Evolutionary conservation across 2,113 vertebrate species (phyloP), one percentile per base, ranked within the genome.

Genomic region (Leptosomus discolor): DNA sequence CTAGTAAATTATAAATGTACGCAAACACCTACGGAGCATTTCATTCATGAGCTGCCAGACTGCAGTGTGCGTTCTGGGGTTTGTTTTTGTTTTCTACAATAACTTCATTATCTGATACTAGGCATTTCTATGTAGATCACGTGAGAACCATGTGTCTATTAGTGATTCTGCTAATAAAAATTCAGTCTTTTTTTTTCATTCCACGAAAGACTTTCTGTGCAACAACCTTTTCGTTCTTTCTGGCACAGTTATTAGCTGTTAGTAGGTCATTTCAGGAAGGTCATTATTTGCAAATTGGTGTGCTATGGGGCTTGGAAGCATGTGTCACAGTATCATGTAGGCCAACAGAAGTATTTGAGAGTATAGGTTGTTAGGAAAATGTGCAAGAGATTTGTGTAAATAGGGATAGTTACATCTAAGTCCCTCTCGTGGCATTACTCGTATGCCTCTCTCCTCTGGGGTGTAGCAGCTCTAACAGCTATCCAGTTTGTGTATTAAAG

Each of bases 1-100:
- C 69, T 87, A 75, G 69, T 94, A 76, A 96, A 96, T 96, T 84
- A 95, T 89, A 88, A 94, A 97, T 87, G 89, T 76, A 85, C 87
- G 82, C 90, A 88, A 76, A 90, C 92, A 77, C 56, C 91, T 94
- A 73, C 10, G 0, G 73, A 94, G 86, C 27, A 5, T 65, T 97
- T 96, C 70, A 91, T 96, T 96, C 86, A 87, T 76, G 69, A 94
- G 81, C 86, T 93, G 91, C 95, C 77, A 91, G 81, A 13, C 61
- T 30, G 69, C 74, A 51, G 45, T 3, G 24, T 82, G 84, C 7
- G 1, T 63, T 82, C 46, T n/a, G 32, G 90, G 75, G 68, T 2
- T 85, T 88, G 75, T 27, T 89, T 89, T 81, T 78, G 68, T 82
- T 95, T 91, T 51, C 61, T 41, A 45, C 71, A 53, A 34, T 57